These are phyloP conservation scores for Naja naja DNA, from an alignment of 2,113 vertebrate genomes.

Conservation along the genomic window DNA sequence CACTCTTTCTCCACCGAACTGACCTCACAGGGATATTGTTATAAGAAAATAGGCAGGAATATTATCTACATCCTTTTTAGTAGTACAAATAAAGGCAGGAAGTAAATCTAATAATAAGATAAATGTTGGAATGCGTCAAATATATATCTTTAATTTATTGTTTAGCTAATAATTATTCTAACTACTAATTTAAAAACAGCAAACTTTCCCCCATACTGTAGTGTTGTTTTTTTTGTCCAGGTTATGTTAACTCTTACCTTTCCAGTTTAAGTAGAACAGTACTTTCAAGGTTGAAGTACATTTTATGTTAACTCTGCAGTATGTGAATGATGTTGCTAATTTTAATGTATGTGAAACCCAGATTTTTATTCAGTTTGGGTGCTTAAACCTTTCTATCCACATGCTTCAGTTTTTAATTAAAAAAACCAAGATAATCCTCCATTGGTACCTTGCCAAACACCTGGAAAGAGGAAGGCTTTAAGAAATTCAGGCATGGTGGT, in stretches of 20 bases:
- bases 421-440: neutral
- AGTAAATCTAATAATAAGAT: neutral
- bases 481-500: neutral
- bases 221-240: neutral
- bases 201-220: no score
- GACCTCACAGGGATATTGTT: neutral
- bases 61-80: neutral
- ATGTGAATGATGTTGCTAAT: neutral
- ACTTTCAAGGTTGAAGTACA: neutral
- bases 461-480: neutral
- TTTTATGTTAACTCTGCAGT: neutral
- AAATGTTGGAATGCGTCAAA: neutral
- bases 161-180: neutral
- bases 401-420: neutral
- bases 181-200: neutral
- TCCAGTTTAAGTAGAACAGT: neutral
- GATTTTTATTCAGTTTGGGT: neutral
- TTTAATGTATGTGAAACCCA: neutral
- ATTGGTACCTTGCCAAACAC: neutral
- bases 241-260: neutral
- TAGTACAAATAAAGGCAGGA: neutral
- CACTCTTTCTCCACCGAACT: neutral
- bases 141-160: neutral
- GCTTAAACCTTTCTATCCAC: neutral
- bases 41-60: neutral